Conservation (phyloP, 1,140 invertebrate species). For the Atta texana region DNA sequence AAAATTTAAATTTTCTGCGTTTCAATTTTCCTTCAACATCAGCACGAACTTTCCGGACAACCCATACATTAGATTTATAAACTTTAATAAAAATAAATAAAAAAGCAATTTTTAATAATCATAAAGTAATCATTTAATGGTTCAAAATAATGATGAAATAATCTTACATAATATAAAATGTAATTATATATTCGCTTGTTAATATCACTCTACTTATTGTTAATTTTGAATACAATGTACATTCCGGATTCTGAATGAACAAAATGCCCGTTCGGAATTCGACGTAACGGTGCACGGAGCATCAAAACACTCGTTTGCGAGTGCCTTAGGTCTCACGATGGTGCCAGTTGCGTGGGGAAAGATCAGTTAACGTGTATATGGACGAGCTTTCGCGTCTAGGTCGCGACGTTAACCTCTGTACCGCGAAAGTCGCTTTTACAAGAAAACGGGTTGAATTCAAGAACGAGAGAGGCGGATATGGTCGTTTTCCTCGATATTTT, state of each 20-base stretch:
- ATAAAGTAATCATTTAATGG: neutral
- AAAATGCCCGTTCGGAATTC: slow-evolving; percentile 75
- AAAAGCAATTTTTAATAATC: neutral
- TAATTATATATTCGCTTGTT: slow-evolving; percentile 13
- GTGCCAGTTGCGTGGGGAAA: slow-evolving; percentile 29
- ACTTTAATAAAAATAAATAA: neutral
- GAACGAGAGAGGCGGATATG: slow-evolving; percentile 72
- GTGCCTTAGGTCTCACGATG: slow-evolving; percentile 42
- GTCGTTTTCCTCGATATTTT: slow-evolving; percentile 53
- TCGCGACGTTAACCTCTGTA: slow-evolving; percentile 52
- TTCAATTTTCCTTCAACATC: too few species aligned
- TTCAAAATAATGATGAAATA: neutral
- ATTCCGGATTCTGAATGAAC: slow-evolving; percentile 47
- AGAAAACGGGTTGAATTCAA: slow-evolving; percentile 53
- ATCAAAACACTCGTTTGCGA: slow-evolving; percentile 70
- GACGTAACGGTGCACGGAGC: slow-evolving; percentile 76
- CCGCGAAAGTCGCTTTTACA: slow-evolving; percentile 51
- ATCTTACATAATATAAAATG: neutral
- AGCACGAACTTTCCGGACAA: too few species aligned
- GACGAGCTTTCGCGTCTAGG: slow-evolving; percentile 59
- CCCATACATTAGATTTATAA: neutral
- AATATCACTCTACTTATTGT: neutral
- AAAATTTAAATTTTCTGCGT: too few species aligned
- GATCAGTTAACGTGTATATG: slow-evolving; percentile 51
- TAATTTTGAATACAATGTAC: neutral